Evolutionary conservation across 2,113 vertebrate species (phyloP).

Genomic region (Siniperca chuatsi): DNA sequence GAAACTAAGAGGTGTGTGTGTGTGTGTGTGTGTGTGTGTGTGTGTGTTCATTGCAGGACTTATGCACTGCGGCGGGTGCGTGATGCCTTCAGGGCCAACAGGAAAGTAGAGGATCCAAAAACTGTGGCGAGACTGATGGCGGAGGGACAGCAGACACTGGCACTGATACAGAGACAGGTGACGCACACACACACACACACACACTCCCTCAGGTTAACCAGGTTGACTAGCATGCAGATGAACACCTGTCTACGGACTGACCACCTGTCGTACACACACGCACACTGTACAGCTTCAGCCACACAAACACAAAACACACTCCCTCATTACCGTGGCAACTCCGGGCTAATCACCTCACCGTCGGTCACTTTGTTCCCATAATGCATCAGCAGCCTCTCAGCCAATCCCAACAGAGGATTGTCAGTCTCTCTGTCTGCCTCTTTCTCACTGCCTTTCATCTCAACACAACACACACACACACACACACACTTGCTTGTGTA

Average conservation of each 20-base stretch:
- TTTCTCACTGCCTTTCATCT: neutral
- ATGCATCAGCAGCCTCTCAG: constrained; percentile 56
- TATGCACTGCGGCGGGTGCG: constrained; percentile 92
- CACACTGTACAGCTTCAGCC: neutral
- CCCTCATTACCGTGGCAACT: constrained; percentile 36
- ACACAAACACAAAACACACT: constrained; percentile 33
- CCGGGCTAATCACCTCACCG: constrained; percentile 67
- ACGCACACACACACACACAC: constrained; percentile 40
- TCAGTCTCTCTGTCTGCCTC: neutral
- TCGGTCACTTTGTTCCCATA: constrained; percentile 72
- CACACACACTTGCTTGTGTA: neutral
- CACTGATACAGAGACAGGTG: constrained; percentile 93
- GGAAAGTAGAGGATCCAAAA: constrained; percentile 85
- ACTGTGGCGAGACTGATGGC: constrained; percentile 86
- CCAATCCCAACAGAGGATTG: constrained; percentile 43
- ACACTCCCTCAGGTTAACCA: constrained; percentile 43
- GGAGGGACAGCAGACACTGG: constrained; percentile 87
- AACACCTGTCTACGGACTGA: constrained; percentile 63
- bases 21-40: constrained; percentile 1
- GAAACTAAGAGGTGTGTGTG: neutral
- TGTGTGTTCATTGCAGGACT: constrained; percentile 80
- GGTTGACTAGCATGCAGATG: constrained; percentile 66
- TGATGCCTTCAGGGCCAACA: constrained; percentile 95
- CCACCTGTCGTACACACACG: constrained; percentile 55
- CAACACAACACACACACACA: neutral